Base-by-base conservation (phyloP, 2,797 vertebrate genomes). In the Amniataba percoides region DNA sequence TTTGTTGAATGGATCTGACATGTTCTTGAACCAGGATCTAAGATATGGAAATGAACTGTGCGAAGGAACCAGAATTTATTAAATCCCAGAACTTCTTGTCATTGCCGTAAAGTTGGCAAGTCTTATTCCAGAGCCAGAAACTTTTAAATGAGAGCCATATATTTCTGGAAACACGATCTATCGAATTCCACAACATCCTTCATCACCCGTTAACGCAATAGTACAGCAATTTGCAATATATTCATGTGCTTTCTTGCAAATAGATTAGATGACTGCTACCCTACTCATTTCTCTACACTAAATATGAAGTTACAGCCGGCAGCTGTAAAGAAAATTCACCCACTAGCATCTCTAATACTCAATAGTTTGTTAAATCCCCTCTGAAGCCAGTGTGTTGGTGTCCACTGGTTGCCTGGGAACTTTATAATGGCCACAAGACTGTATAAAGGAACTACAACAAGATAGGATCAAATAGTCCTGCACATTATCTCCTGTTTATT, bases 1-100 rank as follows among this genome's bases (percentile, higher is more conserved):
- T 43, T 27, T 36, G 46, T 72, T 73, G 42, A 82, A 55, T 21
- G 46, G 31, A 77, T 19, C 34, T 18, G 31, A 77, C 45, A 23
- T 5, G 25, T 23, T n/a, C 34, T 48, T 51, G 40, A 59, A 49
- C 23, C 7, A 16, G 23, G 53, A 31, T 52, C 27, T 49, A 42
- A 36, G 34, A 40, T 61, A 23, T 62, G 0, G 42, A 21, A 7
- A 46, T 7, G 13, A 56, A 31, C 27, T 51, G 27, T 46, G 39
- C 27, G 46, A n/a, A 34, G 63, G 12, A 23, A 56, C 61, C 27
- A 36, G 14, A 71, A 27, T 53, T 40, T 19, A 36, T 52, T 21
- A n/a, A 21, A 45, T 45, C 21, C 8, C n/a, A 55, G n/a, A 51
- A 9, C 11, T 11, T 39, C 57, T 34, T 27, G 23, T 60, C 19